phyloP scores from a whole-genome alignment of 2,888 invertebrate genomes.

The Ectemnius lituratus region DNA sequence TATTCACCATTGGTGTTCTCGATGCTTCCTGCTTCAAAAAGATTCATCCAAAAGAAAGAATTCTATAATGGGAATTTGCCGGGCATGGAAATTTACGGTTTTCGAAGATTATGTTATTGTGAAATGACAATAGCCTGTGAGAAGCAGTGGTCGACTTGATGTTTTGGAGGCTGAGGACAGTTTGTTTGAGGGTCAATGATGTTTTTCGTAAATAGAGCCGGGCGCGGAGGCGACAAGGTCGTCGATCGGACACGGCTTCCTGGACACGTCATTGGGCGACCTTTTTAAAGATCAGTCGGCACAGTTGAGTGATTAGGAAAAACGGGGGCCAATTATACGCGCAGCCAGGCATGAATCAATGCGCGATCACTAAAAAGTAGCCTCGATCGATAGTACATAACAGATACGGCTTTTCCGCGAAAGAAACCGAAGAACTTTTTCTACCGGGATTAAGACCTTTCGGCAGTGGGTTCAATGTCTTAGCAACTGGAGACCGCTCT shows the following conservation, averaged over 20 bases:
- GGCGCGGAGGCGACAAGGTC: not conserved
- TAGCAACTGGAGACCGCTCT: conserved; percentile 36
- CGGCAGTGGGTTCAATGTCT: conserved; percentile 50
- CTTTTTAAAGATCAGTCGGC: not conserved
- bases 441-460: conserved; percentile 39
- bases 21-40: too few species aligned
- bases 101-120: too few species aligned
- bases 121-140: too few species aligned
- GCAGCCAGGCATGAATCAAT: not conserved
- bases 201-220: conserved; percentile 1
- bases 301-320: conserved; percentile 2
- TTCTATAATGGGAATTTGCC: too few species aligned
- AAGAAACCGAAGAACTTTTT: conserved; percentile 43
- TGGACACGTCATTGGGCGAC: not conserved
- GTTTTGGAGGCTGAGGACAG: too few species aligned
- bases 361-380: conserved; percentile 6
- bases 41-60: too few species aligned
- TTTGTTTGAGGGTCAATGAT: too few species aligned
- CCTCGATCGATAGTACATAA: not conserved
- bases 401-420: conserved; percentile 32
- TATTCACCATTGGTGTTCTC: too few species aligned
- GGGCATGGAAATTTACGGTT: too few species aligned
- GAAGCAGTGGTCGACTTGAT: too few species aligned
- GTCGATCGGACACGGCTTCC: not conserved
- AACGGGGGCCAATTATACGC: not conserved